Percentiles rank a stretch among this genome's conserved stretches.
phyloP scores from a whole-genome alignment of 2,888 invertebrate species.

The Drosophila multiciliata region DNA sequence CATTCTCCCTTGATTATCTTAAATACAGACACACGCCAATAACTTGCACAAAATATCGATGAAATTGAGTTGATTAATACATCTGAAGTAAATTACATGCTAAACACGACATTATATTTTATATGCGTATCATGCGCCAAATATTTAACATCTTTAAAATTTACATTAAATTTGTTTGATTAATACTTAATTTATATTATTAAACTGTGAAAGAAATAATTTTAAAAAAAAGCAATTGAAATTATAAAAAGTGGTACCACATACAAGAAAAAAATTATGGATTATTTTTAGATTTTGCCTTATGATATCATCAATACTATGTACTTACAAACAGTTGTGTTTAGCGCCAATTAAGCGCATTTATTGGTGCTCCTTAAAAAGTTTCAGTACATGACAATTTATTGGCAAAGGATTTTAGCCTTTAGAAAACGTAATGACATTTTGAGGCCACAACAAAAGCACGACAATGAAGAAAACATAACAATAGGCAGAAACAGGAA shows the following conservation, averaged over 20 bases:
- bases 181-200: slow-evolving; percentile 34
- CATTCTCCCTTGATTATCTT: background rate
- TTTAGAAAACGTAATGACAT: slow-evolving; percentile 28
- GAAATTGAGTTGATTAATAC: background rate
- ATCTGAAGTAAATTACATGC: background rate
- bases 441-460: slow-evolving; percentile 48
- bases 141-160: slow-evolving; percentile 21
- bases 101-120: background rate
- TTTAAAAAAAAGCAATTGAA: background rate
- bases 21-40: background rate
- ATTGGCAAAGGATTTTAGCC: slow-evolving; percentile 5
- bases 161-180: slow-evolving; percentile 43
- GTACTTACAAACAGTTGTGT: background rate
- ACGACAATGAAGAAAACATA: slow-evolving; percentile 42
- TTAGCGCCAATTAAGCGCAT: slow-evolving; percentile 26
- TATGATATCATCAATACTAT: background rate
- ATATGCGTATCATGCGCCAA: slow-evolving; percentile 10
- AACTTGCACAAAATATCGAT: background rate
- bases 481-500: slow-evolving; percentile 29
- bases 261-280: background rate
- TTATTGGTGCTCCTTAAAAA: background rate
- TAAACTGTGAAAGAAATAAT: slow-evolving; percentile 7
- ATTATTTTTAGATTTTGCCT: background rate
- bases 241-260: background rate
- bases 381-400: slow-evolving; percentile 24